Conservation (phyloP, 2,113 vertebrate genomes). For the Eulemur macaco region DNA sequence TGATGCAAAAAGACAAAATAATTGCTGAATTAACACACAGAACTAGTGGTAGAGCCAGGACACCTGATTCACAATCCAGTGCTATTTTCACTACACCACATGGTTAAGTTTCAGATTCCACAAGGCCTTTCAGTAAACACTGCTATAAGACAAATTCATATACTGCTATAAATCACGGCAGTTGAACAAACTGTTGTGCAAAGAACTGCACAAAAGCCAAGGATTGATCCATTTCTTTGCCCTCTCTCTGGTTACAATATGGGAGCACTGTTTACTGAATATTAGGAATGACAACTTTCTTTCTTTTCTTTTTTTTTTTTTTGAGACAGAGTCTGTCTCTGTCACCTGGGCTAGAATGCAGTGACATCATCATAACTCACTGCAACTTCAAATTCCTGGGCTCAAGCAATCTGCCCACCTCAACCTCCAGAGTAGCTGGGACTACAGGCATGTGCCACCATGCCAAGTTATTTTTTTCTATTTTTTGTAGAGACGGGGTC, state of each 20-base stretch:
- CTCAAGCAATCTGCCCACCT: no score
- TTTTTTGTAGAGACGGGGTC: no score
- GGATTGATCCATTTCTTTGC: not conserved
- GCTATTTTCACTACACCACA: constrained; percentile 6
- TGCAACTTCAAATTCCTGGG: no score
- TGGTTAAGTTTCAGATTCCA: constrained; percentile 35
- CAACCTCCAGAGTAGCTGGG: no score
- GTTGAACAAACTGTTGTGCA: constrained; percentile 23
- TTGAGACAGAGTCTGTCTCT: no score
- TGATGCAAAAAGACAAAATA: constrained; percentile 44
- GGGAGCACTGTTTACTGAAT: not conserved
- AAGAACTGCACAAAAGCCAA: not conserved
- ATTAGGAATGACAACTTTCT: constrained; percentile 5
- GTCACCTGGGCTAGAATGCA: no score
- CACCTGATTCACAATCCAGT: not conserved
- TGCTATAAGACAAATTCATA: not conserved
- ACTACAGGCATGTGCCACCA: no score
- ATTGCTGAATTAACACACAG: not conserved
- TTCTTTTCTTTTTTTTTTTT: constrained; percentile 4
- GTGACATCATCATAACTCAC: no score
- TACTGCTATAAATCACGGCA: not conserved
- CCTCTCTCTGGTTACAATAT: not conserved
- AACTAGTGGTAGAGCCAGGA: not conserved
- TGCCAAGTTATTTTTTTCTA: no score
- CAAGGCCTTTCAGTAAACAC: not conserved